Conservation (phyloP, 2,113 vertebrate genomes). For the Chaetorhynchus papuensis region DNA sequence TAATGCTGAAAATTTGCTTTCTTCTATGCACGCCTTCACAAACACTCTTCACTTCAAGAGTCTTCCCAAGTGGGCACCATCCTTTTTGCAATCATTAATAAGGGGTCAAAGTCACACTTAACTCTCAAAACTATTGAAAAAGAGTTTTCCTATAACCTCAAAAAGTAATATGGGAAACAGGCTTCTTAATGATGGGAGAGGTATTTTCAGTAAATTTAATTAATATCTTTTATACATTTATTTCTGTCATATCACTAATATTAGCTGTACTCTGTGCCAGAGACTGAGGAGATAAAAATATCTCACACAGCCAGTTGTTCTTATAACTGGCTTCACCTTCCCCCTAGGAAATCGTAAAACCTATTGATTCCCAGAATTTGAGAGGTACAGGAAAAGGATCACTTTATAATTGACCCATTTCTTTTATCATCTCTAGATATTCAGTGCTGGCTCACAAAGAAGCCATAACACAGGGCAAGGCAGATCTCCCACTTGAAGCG, state of each 20-base stretch:
- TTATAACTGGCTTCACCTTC: not conserved
- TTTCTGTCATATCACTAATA: not conserved
- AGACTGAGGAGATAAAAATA: not conserved
- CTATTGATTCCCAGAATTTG: not conserved
- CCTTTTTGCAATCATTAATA: not conserved
- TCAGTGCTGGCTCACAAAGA: not conserved
- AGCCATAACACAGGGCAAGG: not conserved
- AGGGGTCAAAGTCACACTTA: not conserved
- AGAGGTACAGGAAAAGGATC: not conserved
- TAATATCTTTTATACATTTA: not conserved
- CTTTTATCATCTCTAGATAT: not conserved
- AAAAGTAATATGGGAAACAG: not conserved
- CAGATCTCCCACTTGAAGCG: not conserved
- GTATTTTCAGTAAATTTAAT: not conserved
- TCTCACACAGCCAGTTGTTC: not conserved
- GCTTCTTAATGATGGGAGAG: not conserved
- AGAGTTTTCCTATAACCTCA: not conserved
- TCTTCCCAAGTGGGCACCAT: not conserved
- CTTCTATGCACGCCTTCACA: fast-evolving
- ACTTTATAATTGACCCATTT: not conserved
- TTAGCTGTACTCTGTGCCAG: not conserved
- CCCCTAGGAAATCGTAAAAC: not conserved
- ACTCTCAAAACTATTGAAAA: not conserved
- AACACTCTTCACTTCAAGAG: not conserved
- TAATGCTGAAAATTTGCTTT: fast-evolving